phyloP scores from a whole-genome alignment of 2,113 vertebrate genomes.

The Chaenogobius annularis region DNA sequence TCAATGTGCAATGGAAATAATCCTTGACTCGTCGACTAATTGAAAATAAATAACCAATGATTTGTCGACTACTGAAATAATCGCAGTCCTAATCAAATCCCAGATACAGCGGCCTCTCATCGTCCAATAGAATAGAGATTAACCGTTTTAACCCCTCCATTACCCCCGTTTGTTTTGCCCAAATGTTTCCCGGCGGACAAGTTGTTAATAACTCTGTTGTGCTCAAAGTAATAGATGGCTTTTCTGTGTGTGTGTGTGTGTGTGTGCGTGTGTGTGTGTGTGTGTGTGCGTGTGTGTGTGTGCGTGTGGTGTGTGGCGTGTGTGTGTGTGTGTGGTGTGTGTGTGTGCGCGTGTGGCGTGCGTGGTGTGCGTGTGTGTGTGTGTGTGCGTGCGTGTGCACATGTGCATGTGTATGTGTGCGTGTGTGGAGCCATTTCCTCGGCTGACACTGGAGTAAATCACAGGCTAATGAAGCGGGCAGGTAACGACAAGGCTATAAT shows the following conservation, averaged over 20 bases:
- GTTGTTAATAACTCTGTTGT: background rate
- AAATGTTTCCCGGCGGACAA: background rate
- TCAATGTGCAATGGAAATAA: too few relatives aligned
- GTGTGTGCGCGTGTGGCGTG: too few relatives aligned
- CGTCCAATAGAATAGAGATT: background rate
- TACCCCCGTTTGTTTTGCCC: background rate
- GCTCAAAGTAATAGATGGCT: background rate
- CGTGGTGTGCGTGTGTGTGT: background rate
- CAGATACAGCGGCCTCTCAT: background rate
- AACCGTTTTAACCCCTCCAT: background rate
- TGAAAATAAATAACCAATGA: too few relatives aligned
- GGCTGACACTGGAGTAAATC: conserved; percentile 16
- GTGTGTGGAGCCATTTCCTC: background rate
- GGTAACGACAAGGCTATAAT: conserved; percentile 26
- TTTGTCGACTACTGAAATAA: too few relatives aligned
- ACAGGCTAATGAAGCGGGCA: conserved; percentile 7
- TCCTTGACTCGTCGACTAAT: too few relatives aligned
- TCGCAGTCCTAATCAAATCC: background rate
- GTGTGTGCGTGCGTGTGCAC: background rate
- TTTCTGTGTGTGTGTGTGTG: background rate
- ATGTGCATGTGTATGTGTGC: background rate
- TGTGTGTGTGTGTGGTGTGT: too few relatives aligned
- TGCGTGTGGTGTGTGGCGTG: too few relatives aligned
- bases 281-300: too few relatives aligned
- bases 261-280: too few relatives aligned